Conservation (phyloP, 2,888 invertebrate genomes). For the Apodemia zela region DNA sequence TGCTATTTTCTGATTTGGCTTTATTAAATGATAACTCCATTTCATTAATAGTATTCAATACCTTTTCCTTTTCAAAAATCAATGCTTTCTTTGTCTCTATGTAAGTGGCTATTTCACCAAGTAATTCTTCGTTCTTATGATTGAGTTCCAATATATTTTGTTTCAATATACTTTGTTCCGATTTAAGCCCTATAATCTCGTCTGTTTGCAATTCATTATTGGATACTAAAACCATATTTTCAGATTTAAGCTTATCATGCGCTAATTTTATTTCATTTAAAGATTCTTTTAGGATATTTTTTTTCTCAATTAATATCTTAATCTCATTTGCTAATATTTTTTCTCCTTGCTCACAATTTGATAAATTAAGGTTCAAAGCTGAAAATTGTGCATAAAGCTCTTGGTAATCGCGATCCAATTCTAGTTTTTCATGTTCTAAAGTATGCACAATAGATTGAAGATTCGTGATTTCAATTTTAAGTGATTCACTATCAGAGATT, state of each 20-base stretch:
- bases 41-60: constrained; percentile 1
- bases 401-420: not conserved
- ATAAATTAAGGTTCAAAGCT: not conserved
- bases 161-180: not conserved
- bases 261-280: not conserved
- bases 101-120: too few species aligned
- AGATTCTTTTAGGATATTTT: not conserved
- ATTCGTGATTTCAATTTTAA: not conserved
- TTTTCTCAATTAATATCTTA: not conserved
- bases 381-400: not conserved
- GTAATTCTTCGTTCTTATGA: not conserved
- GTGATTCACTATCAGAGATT: not conserved
- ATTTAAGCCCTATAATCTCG: not conserved
- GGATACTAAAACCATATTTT: not conserved
- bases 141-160: not conserved
- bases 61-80: too few species aligned
- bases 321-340: not conserved
- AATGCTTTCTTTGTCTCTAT: too few species aligned
- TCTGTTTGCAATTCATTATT: not conserved
- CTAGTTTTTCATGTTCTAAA: not conserved
- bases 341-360: not conserved
- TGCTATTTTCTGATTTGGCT: constrained; percentile 15
- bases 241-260: not conserved
- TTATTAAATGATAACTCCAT: not conserved
- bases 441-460: not conserved